Base-by-base conservation (phyloP, 2,888 invertebrate species). In the Adela reaumurella region DNA sequence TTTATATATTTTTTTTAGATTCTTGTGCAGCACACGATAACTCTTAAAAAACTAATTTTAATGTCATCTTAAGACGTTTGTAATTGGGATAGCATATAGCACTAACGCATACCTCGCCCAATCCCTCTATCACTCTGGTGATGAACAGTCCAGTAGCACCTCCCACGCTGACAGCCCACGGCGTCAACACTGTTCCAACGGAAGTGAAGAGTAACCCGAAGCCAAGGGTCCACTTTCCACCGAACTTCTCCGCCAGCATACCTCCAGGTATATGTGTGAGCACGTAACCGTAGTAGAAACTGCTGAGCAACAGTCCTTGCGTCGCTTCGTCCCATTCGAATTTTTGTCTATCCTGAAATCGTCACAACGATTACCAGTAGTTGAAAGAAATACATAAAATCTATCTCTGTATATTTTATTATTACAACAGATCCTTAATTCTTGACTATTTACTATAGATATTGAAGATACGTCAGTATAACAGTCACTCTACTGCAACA, bases 251-350 rank as follows among this genome's bases (percentile, higher is more conserved):
- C 0, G 92, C 88, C 35, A 94, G 62, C 47, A 89, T 76, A 49
- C 92, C 93, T 44, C 92, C 93, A 1, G 93, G 93, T 20, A 94
- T 65, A 61, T 93, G 92, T 0, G 92, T 91, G 0, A 90, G 51
- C 1, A 92, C 84, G 63, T 93, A 92, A 0, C 92, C 92, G 74
- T 90, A 92, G 68, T 90, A 93, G 64, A 93, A 93, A 0, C 90
- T 86, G 43, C 89, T 87, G 0, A 92, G 70, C 4, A 92, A 85
- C 35, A 89, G 66, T 0, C 92, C 92, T 74, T 90, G 88, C 1
- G 84, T 81, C 4, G 81, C 69, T 61, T 87, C 84, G 35, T 81
- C 79, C 90, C 90, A 91, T 10, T 86, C 82, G 58, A 84, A 87
- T 2, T 67, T 68, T 0, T 71, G 68, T 24, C 67, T 62, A 48